Base-by-base conservation (phyloP, 2,113 vertebrate genomes). In the Dinomys branickii region DNA sequence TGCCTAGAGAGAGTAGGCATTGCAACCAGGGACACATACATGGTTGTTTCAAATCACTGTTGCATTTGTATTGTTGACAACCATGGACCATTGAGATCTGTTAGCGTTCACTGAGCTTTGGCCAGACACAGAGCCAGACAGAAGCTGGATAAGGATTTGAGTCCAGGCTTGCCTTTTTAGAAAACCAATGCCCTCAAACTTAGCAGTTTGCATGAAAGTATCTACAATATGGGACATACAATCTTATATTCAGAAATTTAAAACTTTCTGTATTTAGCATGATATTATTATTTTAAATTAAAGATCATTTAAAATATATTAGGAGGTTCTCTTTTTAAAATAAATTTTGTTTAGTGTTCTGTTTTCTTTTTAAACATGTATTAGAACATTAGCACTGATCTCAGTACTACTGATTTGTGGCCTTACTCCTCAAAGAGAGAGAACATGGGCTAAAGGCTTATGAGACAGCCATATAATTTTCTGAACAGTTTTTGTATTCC, bases 341-440 rank as follows among this genome's bases (percentile, higher is more conserved):
- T 97, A 98, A 98, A 98, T 99, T 98, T 98, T 93, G 98, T 97
- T 98, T 96, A 97, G 98, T 98, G 95, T 98, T 98, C 98, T 98
- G 97, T 98, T 98, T 98, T 94, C 97, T 97, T 97, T 96, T 98
- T 96, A 89, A 78, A 41, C 77, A 93, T 92, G 67, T 85, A 90
- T 95, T 96, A 97, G 93, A 97, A 92, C 97, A 94, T 98, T 98
- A 98, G 97, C 96, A 98, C 97, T 98, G 98, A 98, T 98, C 98
- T 95, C 84, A 82, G 97, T 87, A 85, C 75, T 93, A 98, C 99
- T 98, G 99, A 99, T 99, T 98, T 99, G 98, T 97, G 99, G 98
- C 98, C 97, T 98, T 98, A 98, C 96, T 98, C 97, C 98, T 98
- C 97, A 97, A 95, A 97, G 98, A 98, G 87, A 94, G 96, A 97